Percentiles rank a stretch among this genome's conserved stretches.
phyloP scores from a whole-genome alignment of 2,888 invertebrate species.

The Camptogramma bilineatum region DNA sequence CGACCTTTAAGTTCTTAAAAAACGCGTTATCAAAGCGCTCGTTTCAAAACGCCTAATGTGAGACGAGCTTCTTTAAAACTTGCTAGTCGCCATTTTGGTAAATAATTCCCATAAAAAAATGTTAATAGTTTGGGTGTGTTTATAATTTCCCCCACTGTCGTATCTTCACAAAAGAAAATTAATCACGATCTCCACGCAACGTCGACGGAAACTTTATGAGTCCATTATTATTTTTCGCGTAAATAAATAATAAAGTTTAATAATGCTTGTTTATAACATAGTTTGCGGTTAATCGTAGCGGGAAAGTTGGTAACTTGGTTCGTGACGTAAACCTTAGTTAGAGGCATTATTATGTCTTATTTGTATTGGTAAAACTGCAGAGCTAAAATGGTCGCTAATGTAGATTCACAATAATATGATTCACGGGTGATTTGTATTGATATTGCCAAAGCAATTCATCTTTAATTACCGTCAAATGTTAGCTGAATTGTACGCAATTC shows the following conservation, averaged over 20 bases:
- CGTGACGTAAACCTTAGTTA: slow-evolving; percentile 27
- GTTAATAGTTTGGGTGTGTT: neutral
- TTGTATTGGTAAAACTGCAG: slow-evolving; percentile 17
- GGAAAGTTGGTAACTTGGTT: slow-evolving; percentile 34
- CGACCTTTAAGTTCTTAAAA: too few species aligned
- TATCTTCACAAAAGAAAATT: slow-evolving; percentile 29
- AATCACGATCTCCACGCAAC: slow-evolving; percentile 36
- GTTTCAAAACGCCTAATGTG: too few species aligned
- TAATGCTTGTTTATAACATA: slow-evolving; percentile 34
- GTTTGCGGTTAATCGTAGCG: slow-evolving; percentile 33
- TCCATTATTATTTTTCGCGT: slow-evolving; percentile 37
- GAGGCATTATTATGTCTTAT: slow-evolving; percentile 8
- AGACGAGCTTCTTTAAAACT: too few species aligned
- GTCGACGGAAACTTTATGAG: slow-evolving; percentile 31
- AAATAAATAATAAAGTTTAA: slow-evolving; percentile 40
- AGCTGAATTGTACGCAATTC: too few species aligned
- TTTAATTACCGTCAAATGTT: too few species aligned
- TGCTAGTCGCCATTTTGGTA: too few species aligned
- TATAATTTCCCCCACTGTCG: slow-evolving; percentile 5
- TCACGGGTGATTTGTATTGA: too few species aligned
- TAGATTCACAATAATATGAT: too few species aligned
- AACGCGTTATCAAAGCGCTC: too few species aligned
- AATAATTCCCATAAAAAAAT: neutral
- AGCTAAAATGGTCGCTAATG: too few species aligned
- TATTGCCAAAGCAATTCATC: too few species aligned